Percentiles rank a stretch among this genome's conserved stretches.
These are phyloP conservation scores for Megaceryle alcyon DNA, from an alignment of 2,797 vertebrate genomes.

Conservation along the genomic window DNA sequence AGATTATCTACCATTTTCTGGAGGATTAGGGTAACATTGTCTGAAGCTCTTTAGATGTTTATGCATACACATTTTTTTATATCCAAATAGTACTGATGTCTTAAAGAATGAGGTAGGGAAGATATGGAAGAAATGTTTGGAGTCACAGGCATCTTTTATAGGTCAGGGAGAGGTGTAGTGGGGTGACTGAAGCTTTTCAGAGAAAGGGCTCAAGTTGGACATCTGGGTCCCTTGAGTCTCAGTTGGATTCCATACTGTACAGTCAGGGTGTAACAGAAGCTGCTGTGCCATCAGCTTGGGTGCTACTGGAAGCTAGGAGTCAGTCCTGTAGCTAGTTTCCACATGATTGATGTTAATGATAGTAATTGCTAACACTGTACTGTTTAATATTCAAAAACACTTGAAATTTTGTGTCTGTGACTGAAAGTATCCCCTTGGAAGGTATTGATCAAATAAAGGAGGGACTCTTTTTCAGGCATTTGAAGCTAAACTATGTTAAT, in stretches of 20 bases:
- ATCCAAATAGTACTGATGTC: neutral
- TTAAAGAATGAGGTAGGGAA: neutral
- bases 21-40: neutral
- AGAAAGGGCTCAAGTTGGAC: neutral
- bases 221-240: neutral
- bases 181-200: neutral
- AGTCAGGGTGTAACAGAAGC: neutral
- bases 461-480: neutral
- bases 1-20: neutral
- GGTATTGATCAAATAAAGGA: neutral
- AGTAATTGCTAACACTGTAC: neutral
- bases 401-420: neutral
- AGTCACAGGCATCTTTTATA: accelerated
- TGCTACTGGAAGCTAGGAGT: neutral
- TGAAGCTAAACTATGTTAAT: neutral
- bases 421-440: neutral
- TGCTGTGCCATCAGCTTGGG: neutral
- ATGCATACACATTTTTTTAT: accelerated
- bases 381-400: neutral
- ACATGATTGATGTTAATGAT: neutral
- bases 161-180: no score
- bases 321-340: neutral
- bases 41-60: neutral
- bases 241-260: neutral
- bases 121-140: neutral